Base-by-base conservation (phyloP, 2,888 invertebrate genomes). In the Sminthurinus aureus region DNA sequence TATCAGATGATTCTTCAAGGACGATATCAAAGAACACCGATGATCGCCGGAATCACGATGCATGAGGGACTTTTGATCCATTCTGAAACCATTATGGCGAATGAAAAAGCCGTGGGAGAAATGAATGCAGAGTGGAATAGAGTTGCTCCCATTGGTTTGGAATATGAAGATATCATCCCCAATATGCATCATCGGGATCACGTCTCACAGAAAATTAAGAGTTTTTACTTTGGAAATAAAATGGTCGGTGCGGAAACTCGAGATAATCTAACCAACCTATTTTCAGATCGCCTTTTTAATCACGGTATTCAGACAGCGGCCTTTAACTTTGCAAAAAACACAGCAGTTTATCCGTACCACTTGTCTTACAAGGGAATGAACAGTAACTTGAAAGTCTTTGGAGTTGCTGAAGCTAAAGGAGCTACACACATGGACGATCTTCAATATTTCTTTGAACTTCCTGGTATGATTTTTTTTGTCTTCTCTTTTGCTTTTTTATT, bases 231-330 rank as follows among this genome's bases (percentile, higher is more conserved):
- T 67, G 82, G 82, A 0, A 78, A 82, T 26, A 82, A 82, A 78
- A 77, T 77, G 77, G 66, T 82, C 15, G 82, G 82, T 0, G 50
- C 82, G 22, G 82, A 82, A 18, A 78, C 78, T 18, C 24, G 51
- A 38, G 52, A 50, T 18, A 82, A 82, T 58, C 67, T 82, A 51
- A 82, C 82, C 18, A 78, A 82, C 22, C 24, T 82, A 58, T 82
- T 78, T 38, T 71, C 78, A 24, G 82, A 82, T 64, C 77, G 82
- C 6, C 76, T 20, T 8, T 82, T 77, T 26, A n/a, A 71, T 8
- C 82, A 82, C 24, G 77, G 78, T 18, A 73, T 82, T 58, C 78
- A 77, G n/a, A 82, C 77, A n/a, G 82, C 82, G 3, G 82, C 82
- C 11, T 82, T 78, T 67, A 82, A 82, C 22, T 82, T 82, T 73